These are phyloP conservation scores for Ormyrus nitidulus DNA, from an alignment of 2,888 invertebrate genomes.

Conservation along the genomic window DNA sequence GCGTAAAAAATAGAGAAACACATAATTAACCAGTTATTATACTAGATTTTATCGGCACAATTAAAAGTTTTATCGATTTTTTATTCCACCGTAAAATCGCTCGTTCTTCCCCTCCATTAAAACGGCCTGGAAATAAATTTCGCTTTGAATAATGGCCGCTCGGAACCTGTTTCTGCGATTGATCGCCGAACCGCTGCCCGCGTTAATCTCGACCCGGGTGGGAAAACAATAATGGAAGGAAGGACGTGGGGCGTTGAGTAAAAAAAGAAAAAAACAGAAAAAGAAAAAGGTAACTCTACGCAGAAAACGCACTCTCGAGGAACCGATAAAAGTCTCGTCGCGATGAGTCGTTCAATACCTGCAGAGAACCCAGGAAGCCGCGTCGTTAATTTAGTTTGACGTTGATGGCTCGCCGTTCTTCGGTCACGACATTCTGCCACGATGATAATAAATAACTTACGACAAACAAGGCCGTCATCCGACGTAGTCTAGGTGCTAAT, in stretches of 20 bases:
- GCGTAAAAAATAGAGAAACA: neutral
- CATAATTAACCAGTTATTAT: too few relatives aligned
- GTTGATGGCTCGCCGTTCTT: slow-evolving; percentile 70
- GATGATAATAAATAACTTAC: slow-evolving; percentile 63
- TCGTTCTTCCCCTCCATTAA: too few relatives aligned
- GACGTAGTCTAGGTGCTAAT: slow-evolving; percentile 53
- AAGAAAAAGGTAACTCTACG: neutral
- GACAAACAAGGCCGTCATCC: slow-evolving; percentile 60
- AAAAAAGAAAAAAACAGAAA: neutral
- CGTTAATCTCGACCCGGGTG: neutral
- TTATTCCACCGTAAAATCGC: neutral
- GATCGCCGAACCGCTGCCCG: neutral
- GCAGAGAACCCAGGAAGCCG: slow-evolving; percentile 69
- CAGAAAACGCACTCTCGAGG: slow-evolving; percentile 34
- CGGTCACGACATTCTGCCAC: slow-evolving; percentile 65
- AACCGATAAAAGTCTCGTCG: slow-evolving; percentile 48
- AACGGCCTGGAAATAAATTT: too few relatives aligned
- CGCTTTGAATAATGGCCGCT: too few relatives aligned
- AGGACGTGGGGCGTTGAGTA: neutral
- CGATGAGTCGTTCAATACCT: slow-evolving; percentile 50
- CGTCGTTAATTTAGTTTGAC: slow-evolving; percentile 72
- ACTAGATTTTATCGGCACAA: neutral
- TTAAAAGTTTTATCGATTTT: neutral
- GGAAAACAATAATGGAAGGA: slow-evolving; percentile 1
- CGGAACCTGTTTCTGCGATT: neutral